A percentile compares a stretch with the other conserved stretches of the same genome.
Conservation (phyloP, 2,113 vertebrate species). For the Amphiprion ocellaris region DNA sequence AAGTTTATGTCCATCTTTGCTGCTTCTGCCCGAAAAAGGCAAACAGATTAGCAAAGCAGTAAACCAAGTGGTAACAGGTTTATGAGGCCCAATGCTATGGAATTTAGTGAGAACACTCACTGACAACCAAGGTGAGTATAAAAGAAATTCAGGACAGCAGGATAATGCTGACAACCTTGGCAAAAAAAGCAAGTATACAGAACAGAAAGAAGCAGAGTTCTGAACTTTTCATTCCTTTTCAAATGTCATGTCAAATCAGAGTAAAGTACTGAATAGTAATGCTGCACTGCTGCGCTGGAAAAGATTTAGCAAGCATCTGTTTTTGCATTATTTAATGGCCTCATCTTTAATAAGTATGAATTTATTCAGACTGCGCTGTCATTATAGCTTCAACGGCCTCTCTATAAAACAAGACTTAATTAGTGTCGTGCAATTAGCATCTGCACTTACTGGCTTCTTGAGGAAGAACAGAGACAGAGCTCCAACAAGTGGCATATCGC, state of each 20-base stretch:
- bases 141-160: slow-evolving; percentile 14
- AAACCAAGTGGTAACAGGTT: background rate
- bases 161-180: slow-evolving; percentile 1
- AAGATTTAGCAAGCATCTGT: background rate
- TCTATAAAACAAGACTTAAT: background rate
- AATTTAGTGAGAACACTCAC: background rate
- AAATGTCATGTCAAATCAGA: background rate
- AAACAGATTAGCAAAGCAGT: background rate
- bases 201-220: background rate
- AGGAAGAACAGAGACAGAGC: slow-evolving; percentile 96
- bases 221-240: background rate
- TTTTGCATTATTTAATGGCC: slow-evolving; percentile 12
- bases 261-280: background rate
- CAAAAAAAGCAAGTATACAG: background rate
- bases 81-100: background rate
- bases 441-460: slow-evolving; percentile 93
- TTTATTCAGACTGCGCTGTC: slow-evolving; percentile 5
- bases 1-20: background rate
- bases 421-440: background rate
- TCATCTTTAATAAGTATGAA: background rate
- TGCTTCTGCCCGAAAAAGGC: background rate
- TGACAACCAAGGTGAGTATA: background rate
- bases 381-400: background rate
- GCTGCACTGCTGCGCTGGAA: background rate
- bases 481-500: slow-evolving; percentile 95